Evolutionary conservation across 1,140 invertebrate species (phyloP).

Genomic region (Drosophila sp.): DNA sequence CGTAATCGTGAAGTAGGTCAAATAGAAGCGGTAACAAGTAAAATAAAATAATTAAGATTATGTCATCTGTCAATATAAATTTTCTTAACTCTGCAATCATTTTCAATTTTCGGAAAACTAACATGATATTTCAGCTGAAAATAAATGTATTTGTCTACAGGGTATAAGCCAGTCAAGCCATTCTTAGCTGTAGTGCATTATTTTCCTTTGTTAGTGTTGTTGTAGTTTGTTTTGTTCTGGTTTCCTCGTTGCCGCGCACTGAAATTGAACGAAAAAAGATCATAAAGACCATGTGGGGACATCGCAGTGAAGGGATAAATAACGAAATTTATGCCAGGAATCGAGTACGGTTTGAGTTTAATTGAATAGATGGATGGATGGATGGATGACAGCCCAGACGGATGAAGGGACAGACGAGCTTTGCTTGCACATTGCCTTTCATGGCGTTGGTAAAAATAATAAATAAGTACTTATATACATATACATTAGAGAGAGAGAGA

Average conservation of each 20-base stretch:
- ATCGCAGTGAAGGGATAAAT: slow-evolving; percentile 38
- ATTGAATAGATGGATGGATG: slow-evolving; percentile 46
- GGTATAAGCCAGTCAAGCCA: background rate
- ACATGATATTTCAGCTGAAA: too few species aligned
- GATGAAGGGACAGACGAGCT: background rate
- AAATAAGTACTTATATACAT: slow-evolving; percentile 22
- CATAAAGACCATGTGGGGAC: slow-evolving; percentile 34
- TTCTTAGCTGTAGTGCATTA: background rate
- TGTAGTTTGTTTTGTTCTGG: slow-evolving; percentile 31
- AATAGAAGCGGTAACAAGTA: background rate
- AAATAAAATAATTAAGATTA: too few species aligned
- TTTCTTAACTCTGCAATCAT: too few species aligned
- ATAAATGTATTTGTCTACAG: background rate
- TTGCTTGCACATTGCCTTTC: slow-evolving; percentile 14
- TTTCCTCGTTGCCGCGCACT: slow-evolving; percentile 5
- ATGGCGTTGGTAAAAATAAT: slow-evolving; percentile 29
- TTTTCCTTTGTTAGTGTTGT: slow-evolving; percentile 15
- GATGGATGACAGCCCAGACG: slow-evolving; percentile 22
- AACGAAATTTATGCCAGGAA: slow-evolving; percentile 44
- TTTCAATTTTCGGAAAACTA: too few species aligned
- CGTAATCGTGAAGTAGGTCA: background rate
- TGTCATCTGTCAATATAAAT: too few species aligned
- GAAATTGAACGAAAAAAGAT: slow-evolving; percentile 31
- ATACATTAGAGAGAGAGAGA: background rate
- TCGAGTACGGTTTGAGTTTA: slow-evolving; percentile 35